Base-by-base conservation (phyloP, 1,140 invertebrate species). In the Paramacrobiotus metropolitanus region DNA sequence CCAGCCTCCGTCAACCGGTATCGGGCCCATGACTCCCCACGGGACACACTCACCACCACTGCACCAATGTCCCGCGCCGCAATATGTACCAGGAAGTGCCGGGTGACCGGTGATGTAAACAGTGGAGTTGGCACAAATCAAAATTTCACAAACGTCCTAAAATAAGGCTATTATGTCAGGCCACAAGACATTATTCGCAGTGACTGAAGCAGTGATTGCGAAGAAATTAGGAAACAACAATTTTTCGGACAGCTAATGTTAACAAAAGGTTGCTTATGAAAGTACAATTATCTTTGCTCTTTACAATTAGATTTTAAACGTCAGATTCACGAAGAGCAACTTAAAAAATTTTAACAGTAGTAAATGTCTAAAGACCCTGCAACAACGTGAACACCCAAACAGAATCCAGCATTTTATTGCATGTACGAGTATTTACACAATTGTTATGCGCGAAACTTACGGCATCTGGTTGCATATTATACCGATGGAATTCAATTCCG, bases 31-130 rank as follows among this genome's bases (percentile, higher is more conserved):
- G 24, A 9, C 9, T 15, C 48, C 48, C 48, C 48, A 55, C 28
- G 48, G 24, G 28, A 15, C 24, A 24, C 48, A 55, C 15, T 15
- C 48, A 55, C 48, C 48, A 24, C 48, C 24, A 15, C 4, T 9
- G 24, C 48, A 55, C 48, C 48, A 55, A 9, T 55, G 15, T 28
- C 48, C 48, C 28, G 15, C 48, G 15, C 48, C 48, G 48, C 48
- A 55, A 24, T 20, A 55, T 4, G 48, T 55, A 28, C 48, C 48
- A 15, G 48, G 48, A 55, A 55, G 48, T 20, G 48, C 48, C 15
- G 48, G 48, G 28, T 55, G 48, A 28, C 48, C 48, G 9, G 48
- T 55, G 48, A 55, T 55, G 48, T 55, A 55, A 4, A 55, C 48
- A 9, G 48, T 55, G 15, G 48, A 20, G 48, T 55, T 55, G 15